Percentiles rank a stretch among this genome's conserved stretches.
phyloP scores from a whole-genome alignment of 2,888 invertebrate species.

The Brachypterus glaber region DNA sequence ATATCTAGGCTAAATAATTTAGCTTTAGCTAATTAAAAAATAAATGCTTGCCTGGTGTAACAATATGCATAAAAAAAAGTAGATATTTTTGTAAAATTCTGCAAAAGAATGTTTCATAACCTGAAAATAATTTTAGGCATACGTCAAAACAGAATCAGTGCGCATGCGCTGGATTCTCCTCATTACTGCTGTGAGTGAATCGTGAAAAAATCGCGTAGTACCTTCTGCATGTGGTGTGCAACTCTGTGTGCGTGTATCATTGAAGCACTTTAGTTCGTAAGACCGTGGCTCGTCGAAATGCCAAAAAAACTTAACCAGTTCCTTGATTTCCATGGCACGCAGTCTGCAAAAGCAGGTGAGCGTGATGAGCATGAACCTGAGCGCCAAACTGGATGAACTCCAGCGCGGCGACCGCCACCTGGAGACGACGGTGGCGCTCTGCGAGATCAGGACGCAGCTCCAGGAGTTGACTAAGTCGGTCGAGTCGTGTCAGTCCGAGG shows the following conservation, averaged over 20 bases:
- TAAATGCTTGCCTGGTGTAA: too few relatives aligned
- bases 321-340: slow-evolving; percentile 25
- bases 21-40: too few relatives aligned
- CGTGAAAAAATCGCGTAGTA: too few relatives aligned
- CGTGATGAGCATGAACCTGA: slow-evolving; percentile 95
- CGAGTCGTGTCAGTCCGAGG: slow-evolving; percentile 90
- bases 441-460: slow-evolving; percentile 86
- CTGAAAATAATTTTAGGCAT: too few relatives aligned
- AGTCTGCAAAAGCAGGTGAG: slow-evolving; percentile 97
- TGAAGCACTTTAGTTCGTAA: background rate
- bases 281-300: background rate
- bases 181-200: too few relatives aligned
- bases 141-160: too few relatives aligned
- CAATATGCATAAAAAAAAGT: too few relatives aligned
- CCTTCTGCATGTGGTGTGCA: too few relatives aligned
- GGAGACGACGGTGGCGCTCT: slow-evolving; percentile 87
- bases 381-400: slow-evolving; percentile 88
- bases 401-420: slow-evolving; percentile 78
- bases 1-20: too few relatives aligned
- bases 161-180: too few relatives aligned
- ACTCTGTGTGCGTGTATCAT: slow-evolving; percentile 2
- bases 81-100: too few relatives aligned
- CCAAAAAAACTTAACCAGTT: background rate
- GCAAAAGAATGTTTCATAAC: too few relatives aligned
- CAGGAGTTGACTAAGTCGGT: slow-evolving; percentile 91